These are phyloP conservation scores for Kryphioiulus occultus DNA, from an alignment of 2,888 invertebrate genomes.

Conservation along the genomic window DNA sequence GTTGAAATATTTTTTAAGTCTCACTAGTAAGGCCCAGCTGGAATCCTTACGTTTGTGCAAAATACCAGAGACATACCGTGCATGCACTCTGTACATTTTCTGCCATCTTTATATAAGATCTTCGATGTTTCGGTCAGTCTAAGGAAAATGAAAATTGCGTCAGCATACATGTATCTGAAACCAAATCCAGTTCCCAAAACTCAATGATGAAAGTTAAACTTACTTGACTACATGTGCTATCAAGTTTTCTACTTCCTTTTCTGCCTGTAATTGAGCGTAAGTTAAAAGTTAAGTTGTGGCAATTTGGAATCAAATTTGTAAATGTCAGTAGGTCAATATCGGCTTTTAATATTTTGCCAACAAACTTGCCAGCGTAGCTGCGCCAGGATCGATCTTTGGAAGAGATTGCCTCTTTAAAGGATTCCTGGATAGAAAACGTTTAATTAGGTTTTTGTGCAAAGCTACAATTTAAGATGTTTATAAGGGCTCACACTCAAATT, in stretches of 20 bases:
- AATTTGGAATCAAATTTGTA: too few species aligned
- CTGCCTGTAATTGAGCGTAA: slow-evolving; percentile 31
- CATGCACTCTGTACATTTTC: slow-evolving; percentile 61
- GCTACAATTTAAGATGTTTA: background rate
- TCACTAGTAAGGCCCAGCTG: background rate
- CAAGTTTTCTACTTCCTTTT: slow-evolving; percentile 42
- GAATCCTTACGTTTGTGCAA: background rate
- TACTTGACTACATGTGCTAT: slow-evolving; percentile 40
- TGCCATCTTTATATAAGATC: slow-evolving; percentile 63
- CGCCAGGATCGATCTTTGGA: background rate
- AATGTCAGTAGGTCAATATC: too few species aligned
- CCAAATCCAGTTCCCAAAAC: too few species aligned
- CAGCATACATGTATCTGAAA: too few species aligned
- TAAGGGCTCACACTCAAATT: too few species aligned
- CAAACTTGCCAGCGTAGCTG: background rate
- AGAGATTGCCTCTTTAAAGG: slow-evolving; percentile 8
- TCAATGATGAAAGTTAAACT: too few species aligned
- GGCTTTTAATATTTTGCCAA: background rate
- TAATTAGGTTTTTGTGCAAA: background rate
- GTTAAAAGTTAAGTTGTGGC: too few species aligned
- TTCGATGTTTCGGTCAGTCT: slow-evolving; percentile 62
- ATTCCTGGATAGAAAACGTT: slow-evolving; percentile 8
- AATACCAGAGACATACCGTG: slow-evolving; percentile 58
- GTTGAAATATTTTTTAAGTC: background rate
- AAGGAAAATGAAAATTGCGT: too few species aligned